Percentiles rank a stretch among this genome's conserved stretches.
phyloP scores from a whole-genome alignment of 1,140 invertebrate species.

The Drosophila pachea region DNA sequence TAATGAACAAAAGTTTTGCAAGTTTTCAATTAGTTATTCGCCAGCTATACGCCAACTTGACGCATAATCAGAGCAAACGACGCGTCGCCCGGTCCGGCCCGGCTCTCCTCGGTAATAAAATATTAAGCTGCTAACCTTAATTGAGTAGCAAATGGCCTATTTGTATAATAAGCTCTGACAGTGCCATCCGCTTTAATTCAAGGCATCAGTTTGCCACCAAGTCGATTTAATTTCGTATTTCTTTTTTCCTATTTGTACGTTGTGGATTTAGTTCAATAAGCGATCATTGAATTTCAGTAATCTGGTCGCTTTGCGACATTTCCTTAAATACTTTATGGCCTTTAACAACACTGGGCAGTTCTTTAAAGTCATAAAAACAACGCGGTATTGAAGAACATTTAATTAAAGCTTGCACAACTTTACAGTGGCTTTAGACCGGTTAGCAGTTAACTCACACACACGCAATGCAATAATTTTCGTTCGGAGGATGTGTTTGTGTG shows the following conservation, averaged over 20 bases:
- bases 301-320: not conserved
- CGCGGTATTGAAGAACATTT: not conserved
- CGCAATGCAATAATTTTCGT: slow-evolving; percentile 18
- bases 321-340: not conserved
- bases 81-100: not conserved
- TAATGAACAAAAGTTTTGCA: slow-evolving; percentile 70
- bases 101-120: slow-evolving; percentile 53
- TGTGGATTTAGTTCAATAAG: not conserved
- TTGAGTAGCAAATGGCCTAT: slow-evolving; percentile 61
- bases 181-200: slow-evolving; percentile 12
- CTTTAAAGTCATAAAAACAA: not conserved
- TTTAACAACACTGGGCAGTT: not conserved
- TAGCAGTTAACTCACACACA: slow-evolving; percentile 8
- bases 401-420: slow-evolving; percentile 7
- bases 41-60: slow-evolving; percentile 32
- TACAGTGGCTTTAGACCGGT: not conserved
- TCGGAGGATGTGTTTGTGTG: slow-evolving; percentile 12
- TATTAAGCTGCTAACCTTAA: slow-evolving; percentile 62
- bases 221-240: not conserved
- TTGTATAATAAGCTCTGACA: slow-evolving; percentile 46
- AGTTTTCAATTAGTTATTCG: slow-evolving; percentile 72
- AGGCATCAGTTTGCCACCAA: not conserved
- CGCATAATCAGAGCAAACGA: slow-evolving; percentile 67
- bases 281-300: not conserved
- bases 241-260: not conserved